These are phyloP conservation scores for Pao palembangensis DNA, from an alignment of 2,113 vertebrate genomes.

Conservation along the genomic window DNA sequence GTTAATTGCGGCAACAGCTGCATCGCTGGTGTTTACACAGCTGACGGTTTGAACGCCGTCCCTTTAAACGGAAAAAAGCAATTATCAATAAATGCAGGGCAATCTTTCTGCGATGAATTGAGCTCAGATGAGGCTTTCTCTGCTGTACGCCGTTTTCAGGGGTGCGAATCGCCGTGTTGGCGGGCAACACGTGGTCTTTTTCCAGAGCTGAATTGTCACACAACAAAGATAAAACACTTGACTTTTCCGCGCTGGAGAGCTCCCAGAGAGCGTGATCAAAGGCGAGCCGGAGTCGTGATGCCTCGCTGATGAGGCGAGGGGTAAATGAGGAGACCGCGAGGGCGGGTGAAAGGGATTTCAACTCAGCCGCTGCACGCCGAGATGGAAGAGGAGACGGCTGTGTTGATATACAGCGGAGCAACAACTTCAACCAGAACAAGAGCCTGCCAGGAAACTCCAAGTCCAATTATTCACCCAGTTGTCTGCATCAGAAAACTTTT, in stretches of 20 bases:
- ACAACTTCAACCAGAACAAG: slow-evolving; percentile 48
- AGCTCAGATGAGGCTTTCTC: slow-evolving; percentile 72
- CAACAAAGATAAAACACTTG: slow-evolving; percentile 73
- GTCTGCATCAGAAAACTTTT: slow-evolving; percentile 9
- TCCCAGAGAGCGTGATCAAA: slow-evolving; percentile 66
- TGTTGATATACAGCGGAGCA: slow-evolving; percentile 45
- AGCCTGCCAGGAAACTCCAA: slow-evolving; percentile 39
- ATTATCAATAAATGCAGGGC: slow-evolving; percentile 81
- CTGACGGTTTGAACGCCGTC: slow-evolving; percentile 63
- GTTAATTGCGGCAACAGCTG: slow-evolving; percentile 82
- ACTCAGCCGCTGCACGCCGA: slow-evolving; percentile 13
- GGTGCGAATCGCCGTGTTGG: slow-evolving; percentile 61
- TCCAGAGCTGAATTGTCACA: slow-evolving; percentile 52
- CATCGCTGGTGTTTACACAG: slow-evolving; percentile 75
- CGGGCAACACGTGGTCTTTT: slow-evolving; percentile 57
- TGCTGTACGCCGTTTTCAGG: neutral
- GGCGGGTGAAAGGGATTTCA: slow-evolving; percentile 8
- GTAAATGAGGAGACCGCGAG: slow-evolving; percentile 17
- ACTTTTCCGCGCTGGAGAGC: slow-evolving; percentile 51
- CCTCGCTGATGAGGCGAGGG: slow-evolving; percentile 41
- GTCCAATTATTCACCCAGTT: slow-evolving; percentile 3
- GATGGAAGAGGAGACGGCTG: slow-evolving; percentile 23
- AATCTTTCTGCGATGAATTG: slow-evolving; percentile 74
- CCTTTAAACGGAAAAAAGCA: slow-evolving; percentile 77
- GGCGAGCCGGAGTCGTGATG: slow-evolving; percentile 60